phyloP scores from a whole-genome alignment of 2,888 invertebrate genomes.

The Epinotia bilunana region DNA sequence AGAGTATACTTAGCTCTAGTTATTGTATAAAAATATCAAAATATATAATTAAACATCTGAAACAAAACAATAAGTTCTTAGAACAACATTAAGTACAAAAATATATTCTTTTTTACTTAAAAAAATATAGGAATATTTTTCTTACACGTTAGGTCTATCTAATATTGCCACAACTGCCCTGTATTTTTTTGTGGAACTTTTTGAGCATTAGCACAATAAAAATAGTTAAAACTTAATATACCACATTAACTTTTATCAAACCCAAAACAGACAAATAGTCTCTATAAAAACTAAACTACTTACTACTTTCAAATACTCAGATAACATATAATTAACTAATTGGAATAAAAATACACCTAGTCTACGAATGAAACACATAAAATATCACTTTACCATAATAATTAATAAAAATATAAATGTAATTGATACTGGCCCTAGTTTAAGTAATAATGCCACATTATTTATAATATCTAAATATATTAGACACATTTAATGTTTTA shows the following conservation, averaged over 20 bases:
- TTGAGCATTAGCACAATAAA: constrained; percentile 51
- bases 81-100: constrained; percentile 45
- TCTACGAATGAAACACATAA: constrained; percentile 29
- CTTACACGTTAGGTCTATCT: constrained; percentile 52
- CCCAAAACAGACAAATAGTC: constrained; percentile 4
- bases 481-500: neutral
- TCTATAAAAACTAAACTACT: constrained; percentile 1
- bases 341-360: constrained; percentile 18
- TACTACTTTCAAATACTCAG: neutral
- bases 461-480: constrained; percentile 28
- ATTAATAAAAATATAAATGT: constrained; percentile 46
- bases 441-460: constrained; percentile 50
- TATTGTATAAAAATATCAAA: constrained; percentile 45
- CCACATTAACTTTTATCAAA: neutral
- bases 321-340: constrained; percentile 31
- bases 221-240: constrained; percentile 34
- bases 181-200: constrained; percentile 56
- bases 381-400: constrained; percentile 40
- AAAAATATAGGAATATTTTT: constrained; percentile 48
- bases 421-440: constrained; percentile 52
- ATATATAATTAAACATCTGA: constrained; percentile 66
- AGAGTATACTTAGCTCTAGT: constrained; percentile 11
- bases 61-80: constrained; percentile 63
- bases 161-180: constrained; percentile 75
- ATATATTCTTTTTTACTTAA: constrained; percentile 45